These are phyloP conservation scores for Platycheirus rosarum DNA, from an alignment of 2,888 invertebrate genomes.

Conservation along the genomic window DNA sequence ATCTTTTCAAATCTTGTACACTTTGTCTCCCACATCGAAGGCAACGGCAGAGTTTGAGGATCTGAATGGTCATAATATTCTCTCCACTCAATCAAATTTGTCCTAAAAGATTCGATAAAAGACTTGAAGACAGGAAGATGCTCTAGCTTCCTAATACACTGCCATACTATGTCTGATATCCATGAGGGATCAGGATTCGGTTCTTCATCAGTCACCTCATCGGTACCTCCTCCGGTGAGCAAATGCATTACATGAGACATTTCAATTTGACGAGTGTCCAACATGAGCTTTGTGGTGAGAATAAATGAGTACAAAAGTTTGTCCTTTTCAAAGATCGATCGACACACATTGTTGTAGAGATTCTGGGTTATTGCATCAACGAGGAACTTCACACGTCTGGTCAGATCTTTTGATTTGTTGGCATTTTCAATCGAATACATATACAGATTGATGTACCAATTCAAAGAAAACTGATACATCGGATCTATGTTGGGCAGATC, in stretches of 20 bases:
- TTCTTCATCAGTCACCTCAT: slow-evolving; percentile 73
- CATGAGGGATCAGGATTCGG: slow-evolving; percentile 90
- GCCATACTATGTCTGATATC: slow-evolving; percentile 92
- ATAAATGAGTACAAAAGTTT: slow-evolving; percentile 93
- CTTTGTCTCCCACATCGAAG: slow-evolving; percentile 86
- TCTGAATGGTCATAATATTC: slow-evolving; percentile 87
- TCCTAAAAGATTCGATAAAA: slow-evolving; percentile 86
- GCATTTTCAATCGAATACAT: slow-evolving; percentile 82
- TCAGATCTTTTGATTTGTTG: slow-evolving; percentile 86
- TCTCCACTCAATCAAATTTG: slow-evolving; percentile 84
- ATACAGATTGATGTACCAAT: slow-evolving; percentile 92
- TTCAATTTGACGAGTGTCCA: slow-evolving; percentile 86
- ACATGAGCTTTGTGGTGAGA: slow-evolving; percentile 87
- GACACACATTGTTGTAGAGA: slow-evolving; percentile 93
- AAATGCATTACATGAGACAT: slow-evolving; percentile 89
- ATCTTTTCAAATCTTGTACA: slow-evolving; percentile 90
- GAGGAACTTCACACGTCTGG: slow-evolving; percentile 89
- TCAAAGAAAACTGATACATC: slow-evolving; percentile 97
- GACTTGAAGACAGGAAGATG: slow-evolving; percentile 85
- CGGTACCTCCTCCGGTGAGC: slow-evolving; percentile 84
- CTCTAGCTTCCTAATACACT: slow-evolving; percentile 89
- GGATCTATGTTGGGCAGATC: slow-evolving; percentile 94
- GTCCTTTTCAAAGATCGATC: slow-evolving; percentile 94
- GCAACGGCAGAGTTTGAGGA: slow-evolving; percentile 88
- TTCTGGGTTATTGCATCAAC: slow-evolving; percentile 92